Evolutionary conservation across 2,888 invertebrate genomes (phyloP).

Genomic region (Rhaphigaster nebulosa): DNA sequence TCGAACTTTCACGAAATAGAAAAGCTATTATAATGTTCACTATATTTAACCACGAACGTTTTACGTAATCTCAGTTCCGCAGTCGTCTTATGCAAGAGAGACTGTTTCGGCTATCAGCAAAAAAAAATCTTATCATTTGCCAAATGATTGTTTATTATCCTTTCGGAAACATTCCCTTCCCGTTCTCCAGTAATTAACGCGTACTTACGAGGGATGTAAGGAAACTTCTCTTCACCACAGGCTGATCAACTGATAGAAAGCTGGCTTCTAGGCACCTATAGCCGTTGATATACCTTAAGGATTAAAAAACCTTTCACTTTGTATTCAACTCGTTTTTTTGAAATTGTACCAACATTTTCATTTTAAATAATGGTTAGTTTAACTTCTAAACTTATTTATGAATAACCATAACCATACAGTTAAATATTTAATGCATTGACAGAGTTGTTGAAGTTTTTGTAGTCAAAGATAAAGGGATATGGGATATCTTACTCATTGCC

Average conservation of each 20-base stretch:
- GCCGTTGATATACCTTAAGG: not conserved
- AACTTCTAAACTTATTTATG: no score
- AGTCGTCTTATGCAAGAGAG: constrained; percentile 24
- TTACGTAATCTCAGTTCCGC: constrained; percentile 30
- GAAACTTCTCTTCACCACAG: not conserved
- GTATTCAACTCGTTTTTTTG: not conserved
- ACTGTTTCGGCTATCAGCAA: constrained; percentile 11
- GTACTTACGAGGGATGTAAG: not conserved
- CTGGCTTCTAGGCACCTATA: not conserved
- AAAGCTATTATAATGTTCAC: constrained; percentile 42
- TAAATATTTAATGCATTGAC: no score
- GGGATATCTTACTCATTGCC: no score
- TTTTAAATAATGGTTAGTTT: not conserved
- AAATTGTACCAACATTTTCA: not conserved
- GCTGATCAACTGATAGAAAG: not conserved
- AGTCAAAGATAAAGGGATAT: no score
- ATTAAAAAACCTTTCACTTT: not conserved
- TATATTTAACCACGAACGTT: constrained; percentile 40
- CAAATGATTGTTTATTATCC: constrained; percentile 33
- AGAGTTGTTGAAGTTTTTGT: no score
- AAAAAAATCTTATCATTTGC: constrained; percentile 36
- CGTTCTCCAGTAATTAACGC: constrained; percentile 24
- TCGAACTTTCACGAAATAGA: constrained; percentile 26
- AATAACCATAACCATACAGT: no score
- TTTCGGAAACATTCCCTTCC: constrained; percentile 3